A percentile compares a stretch with the other conserved stretches of the same genome.
Conservation (phyloP, 2,797 vertebrate species). For the Loris lydekkerianus region DNA sequence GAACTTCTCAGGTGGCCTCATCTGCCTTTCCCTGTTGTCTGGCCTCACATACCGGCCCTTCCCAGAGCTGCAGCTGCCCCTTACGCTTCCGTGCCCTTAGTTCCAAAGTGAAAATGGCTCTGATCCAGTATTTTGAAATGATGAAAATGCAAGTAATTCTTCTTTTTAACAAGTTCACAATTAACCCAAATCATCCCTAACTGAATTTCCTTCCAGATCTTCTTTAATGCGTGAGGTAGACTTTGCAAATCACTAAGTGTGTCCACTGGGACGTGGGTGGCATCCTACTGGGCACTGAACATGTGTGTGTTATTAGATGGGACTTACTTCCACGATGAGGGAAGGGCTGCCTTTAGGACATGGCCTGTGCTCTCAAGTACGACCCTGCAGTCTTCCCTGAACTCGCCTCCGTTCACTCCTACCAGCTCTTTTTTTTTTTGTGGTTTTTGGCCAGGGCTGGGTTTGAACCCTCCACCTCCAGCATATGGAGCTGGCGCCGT, state of each 20-base stretch:
- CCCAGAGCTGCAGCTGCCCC: neutral
- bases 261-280: neutral
- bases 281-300: neutral
- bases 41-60: neutral
- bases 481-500: too few relatives aligned
- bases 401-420: neutral
- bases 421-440: neutral
- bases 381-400: neutral
- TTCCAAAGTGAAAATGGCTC: neutral
- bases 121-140: neutral
- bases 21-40: neutral
- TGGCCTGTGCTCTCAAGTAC: accelerated
- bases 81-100: neutral
- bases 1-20: neutral
- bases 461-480: too few relatives aligned
- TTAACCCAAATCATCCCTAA: neutral
- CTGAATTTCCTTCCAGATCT: neutral
- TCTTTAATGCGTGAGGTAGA: neutral
- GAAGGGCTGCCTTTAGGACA: neutral
- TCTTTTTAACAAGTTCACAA: neutral
- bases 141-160: neutral
- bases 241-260: neutral
- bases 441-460: too few relatives aligned
- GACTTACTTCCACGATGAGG: neutral
- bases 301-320: neutral